Evolutionary conservation across 2,113 vertebrate genomes (phyloP), one percentile per base, ranked within the genome.

Genomic region (Rissa tridactyla): DNA sequence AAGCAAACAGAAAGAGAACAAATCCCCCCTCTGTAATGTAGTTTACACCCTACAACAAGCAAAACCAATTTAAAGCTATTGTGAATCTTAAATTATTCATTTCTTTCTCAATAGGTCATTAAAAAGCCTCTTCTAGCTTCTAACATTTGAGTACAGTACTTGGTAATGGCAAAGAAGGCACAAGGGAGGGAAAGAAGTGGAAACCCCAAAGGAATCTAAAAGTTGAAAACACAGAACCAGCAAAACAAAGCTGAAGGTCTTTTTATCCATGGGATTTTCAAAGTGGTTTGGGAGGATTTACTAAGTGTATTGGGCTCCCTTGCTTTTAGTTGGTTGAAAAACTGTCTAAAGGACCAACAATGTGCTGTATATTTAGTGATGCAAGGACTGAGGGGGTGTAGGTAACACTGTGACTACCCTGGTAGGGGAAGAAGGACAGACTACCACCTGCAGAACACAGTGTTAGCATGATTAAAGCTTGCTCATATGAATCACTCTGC

Each of bases 71-170:
- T 95, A 96, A 95, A 96, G 58, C 78, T 61, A 85, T 83, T 95
- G 84, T 94, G 92, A 93, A 92, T 87, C 46, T 94, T 96, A 95
- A 95, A 97, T 97, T 96, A 97, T 96, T 97, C 6, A 93, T 94
- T 92, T 97, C 5, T 71, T 90, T 91, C 75, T 82, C 82, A 78
- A 88, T 65, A 92, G 49, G 68, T 91, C 26, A 17, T 96, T 95
- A 94, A 90, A 87, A 94, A 90, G 5, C 29, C 52, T 93, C 30
- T 82, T 90, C 78, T 72, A 80, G 12, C 34, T 79, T 91, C 89
- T 81, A 75, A 55, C 38, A 52, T 79, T 92, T 76, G 54, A 82
- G n/a, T 85, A 77, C 18, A 14, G 44, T 60, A 80, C 62, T 70
- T 68, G 62, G 21, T 91, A 94, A 62, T 62, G 26, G 23, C 0